phyloP scores from a whole-genome alignment of 1,140 invertebrate genomes.

The Drosophila insularis region DNA sequence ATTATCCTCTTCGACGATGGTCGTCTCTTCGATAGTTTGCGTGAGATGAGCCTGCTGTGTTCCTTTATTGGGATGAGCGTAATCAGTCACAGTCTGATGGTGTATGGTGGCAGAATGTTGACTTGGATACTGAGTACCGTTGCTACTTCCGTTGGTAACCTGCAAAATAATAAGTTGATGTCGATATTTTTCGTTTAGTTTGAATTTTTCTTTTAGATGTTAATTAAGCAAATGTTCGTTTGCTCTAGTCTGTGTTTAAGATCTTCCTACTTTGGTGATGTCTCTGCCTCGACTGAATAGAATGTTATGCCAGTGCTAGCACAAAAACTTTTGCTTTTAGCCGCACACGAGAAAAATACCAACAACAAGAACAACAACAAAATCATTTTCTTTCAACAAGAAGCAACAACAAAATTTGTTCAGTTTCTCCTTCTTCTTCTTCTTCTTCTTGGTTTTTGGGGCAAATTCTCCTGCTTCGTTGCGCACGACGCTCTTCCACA shows the following conservation, averaged over 20 bases:
- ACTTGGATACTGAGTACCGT: conserved; percentile 25
- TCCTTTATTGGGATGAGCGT: conserved; percentile 88
- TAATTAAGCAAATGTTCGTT: not conserved
- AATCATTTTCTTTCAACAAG: conserved; percentile 19
- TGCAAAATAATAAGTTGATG: conserved; percentile 55
- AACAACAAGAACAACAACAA: not conserved
- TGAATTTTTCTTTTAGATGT: no score
- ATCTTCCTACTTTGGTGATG: conserved; percentile 67
- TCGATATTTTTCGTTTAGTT: no score
- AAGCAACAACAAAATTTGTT: conserved; percentile 49
- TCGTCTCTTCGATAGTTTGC: conserved; percentile 83
- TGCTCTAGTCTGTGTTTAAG: not conserved
- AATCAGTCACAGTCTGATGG: conserved; percentile 86
- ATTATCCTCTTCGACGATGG: conserved; percentile 71
- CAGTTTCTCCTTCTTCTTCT: conserved; percentile 48
- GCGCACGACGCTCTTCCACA: conserved; percentile 74
- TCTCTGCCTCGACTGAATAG: conserved; percentile 79
- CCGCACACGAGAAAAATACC: conserved; percentile 33
- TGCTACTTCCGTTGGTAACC: conserved; percentile 83
- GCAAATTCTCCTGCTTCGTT: conserved; percentile 63
- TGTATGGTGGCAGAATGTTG: conserved; percentile 74
- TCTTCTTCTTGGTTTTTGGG: conserved; percentile 34
- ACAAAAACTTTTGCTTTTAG: conserved; percentile 79
- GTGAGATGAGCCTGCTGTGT: conserved; percentile 82
- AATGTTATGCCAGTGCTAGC: conserved; percentile 77